Base-by-base conservation (phyloP, 1,140 invertebrate species). In the Patella vulgata region DNA sequence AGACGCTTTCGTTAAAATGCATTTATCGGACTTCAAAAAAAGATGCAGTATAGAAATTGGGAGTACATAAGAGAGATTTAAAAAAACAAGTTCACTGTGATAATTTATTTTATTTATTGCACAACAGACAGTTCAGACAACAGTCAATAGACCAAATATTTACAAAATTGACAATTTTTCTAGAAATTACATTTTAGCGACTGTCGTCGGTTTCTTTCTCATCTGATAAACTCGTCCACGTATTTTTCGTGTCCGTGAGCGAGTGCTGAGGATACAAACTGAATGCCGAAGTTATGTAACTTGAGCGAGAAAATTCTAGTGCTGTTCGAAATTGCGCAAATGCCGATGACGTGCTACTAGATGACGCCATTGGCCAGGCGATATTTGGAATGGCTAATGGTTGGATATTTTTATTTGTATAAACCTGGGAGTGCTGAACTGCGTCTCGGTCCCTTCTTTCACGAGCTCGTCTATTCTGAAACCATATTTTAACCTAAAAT, bases 401-500 rank as follows among this genome's bases (percentile, higher is more conserved):
- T 39, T 63, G 60, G 43, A 63, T 66, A 14, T 59, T 23, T 56
- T 65, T 68, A 14, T 54, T 60, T 1, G 28, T 33, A 12, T 57
- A 47, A 19, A 62, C 23, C 28, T 59, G 47, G 11, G 59, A 31
- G 17, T 33, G 31, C 42, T 72, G 72, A 17, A 54, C 36, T 11
- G 67, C 68, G 36, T 78, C 78, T 33, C 71, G 84, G 75, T 91
- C 90, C 48, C 91, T 82, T 44, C 90, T 82, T 74, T 91, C 90
- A 51, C 90, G 84, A 0, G 91, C 91, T 55, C 91, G 82, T 54
- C 91, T 86, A 82, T 92, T 92, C 85, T 92, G 91, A 78, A 92
- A 92, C 91, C 91, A 92, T 69, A 92, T 92, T 86, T 92, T 92
- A n/a, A 92, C 89, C 90, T 91, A 78, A 51, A 63, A 80, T 81